phyloP scores from a whole-genome alignment of 2,888 invertebrate species.

The Cataglyphis cursor region DNA sequence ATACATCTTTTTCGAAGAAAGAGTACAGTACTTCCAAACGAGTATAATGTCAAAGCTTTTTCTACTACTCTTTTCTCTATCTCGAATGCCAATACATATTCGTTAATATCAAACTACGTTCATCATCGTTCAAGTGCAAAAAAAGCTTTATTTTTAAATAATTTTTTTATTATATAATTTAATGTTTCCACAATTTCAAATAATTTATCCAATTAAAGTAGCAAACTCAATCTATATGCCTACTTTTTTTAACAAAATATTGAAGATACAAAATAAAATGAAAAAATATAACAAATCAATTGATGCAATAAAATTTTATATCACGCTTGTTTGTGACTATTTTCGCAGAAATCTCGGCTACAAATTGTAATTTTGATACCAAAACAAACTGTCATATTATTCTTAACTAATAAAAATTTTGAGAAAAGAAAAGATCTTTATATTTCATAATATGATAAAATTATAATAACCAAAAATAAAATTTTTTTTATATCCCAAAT shows the following conservation, averaged over 20 bases:
- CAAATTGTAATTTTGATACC: neutral
- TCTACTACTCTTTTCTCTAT: neutral
- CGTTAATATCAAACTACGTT: neutral
- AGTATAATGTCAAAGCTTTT: neutral
- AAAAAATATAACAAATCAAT: neutral
- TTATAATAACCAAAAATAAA: neutral
- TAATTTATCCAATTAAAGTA: neutral
- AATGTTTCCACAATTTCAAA: neutral
- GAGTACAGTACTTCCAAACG: neutral
- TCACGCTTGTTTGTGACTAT: neutral
- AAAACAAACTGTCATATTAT: constrained; percentile 1
- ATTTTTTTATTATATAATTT: neutral
- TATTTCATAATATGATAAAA: neutral
- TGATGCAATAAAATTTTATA: constrained; percentile 8
- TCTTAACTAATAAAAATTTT: neutral
- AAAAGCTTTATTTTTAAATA: neutral
- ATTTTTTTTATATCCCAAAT: neutral
- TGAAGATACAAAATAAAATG: neutral
- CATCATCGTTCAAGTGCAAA: neutral
- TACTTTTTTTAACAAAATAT: neutral
- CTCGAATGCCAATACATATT: neutral
- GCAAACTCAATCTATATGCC: neutral
- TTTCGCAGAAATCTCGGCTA: neutral
- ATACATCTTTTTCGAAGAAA: neutral
- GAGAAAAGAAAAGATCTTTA: neutral